Conservation (phyloP, 2,113 vertebrate genomes). For the Irena cyanogastra region DNA sequence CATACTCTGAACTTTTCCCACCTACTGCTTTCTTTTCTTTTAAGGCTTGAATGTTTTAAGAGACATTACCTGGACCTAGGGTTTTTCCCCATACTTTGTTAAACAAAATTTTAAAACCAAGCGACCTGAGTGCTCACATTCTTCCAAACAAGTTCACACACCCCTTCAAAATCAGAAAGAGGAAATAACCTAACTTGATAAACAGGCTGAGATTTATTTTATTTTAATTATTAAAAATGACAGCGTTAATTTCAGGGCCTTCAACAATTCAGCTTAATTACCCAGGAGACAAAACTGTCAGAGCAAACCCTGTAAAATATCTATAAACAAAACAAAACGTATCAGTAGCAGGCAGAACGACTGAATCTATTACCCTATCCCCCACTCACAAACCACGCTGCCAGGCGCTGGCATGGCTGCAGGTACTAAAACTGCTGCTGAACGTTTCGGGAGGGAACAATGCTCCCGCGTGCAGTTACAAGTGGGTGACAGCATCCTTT, state of each 20-base stretch:
- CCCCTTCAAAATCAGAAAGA: not conserved
- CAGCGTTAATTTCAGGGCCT: conserved; percentile 13
- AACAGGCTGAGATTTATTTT: conserved; percentile 29
- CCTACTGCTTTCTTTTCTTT: not conserved
- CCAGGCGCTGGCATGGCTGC: not conserved
- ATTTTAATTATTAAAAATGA: conserved; percentile 40
- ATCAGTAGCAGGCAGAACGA: not conserved
- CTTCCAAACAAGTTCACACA: conserved; percentile 17
- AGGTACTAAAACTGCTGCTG: not conserved
- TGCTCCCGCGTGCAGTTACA: not conserved
- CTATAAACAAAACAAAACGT: not conserved
- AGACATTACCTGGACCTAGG: not conserved
- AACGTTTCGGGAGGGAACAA: not conserved
- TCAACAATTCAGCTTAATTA: conserved; percentile 57
- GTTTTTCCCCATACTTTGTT: not conserved
- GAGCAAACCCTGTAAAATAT: not conserved
- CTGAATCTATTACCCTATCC: not conserved
- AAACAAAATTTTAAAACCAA: conserved; percentile 17
- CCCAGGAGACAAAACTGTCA: conserved; percentile 26
- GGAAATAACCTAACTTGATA: conserved; percentile 7
- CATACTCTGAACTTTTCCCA: not conserved
- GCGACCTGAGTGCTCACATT: not conserved
- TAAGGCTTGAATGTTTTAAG: not conserved
- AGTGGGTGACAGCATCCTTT: conserved; percentile 4
- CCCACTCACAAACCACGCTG: not conserved